Evolutionary conservation across 2,888 invertebrate genomes (phyloP).

Genomic region (Mallateleia sp.): DNA sequence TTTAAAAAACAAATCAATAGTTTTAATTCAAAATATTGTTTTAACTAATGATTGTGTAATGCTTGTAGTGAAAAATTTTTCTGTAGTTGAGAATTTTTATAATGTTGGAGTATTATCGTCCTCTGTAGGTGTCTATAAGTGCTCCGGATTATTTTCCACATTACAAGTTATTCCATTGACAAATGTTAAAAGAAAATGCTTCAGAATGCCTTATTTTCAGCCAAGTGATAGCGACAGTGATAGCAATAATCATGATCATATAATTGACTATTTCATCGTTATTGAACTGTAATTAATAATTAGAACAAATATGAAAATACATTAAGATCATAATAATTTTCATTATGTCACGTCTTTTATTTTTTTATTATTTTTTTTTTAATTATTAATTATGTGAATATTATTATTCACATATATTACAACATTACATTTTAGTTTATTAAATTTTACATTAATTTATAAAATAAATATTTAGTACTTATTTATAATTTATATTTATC

Average conservation of each 20-base stretch:
- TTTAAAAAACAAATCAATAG: not conserved
- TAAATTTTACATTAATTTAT: too few species aligned
- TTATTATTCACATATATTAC: too few species aligned
- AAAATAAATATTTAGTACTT: too few species aligned
- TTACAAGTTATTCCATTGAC: not conserved
- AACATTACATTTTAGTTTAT: too few species aligned
- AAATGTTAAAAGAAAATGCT: not conserved
- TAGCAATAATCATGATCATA: not conserved
- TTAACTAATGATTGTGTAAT: not conserved
- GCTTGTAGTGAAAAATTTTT: not conserved
- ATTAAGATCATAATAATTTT: too few species aligned
- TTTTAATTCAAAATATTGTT: conserved; percentile 5
- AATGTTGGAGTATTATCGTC: not conserved
- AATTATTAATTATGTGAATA: too few species aligned
- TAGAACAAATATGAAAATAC: too few species aligned
- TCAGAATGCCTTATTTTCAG: conserved; percentile 1
- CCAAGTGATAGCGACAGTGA: not conserved
- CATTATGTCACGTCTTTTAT: too few species aligned
- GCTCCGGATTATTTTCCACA: not conserved
- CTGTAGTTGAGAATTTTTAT: not conserved
- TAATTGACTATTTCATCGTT: not conserved
- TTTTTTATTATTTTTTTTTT: too few species aligned
- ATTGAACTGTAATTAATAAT: too few species aligned
- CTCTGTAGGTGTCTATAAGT: not conserved
- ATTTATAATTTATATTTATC: too few species aligned